Evolutionary conservation across 1,140 invertebrate species (phyloP).

Genomic region (Drosophila baimaii): DNA sequence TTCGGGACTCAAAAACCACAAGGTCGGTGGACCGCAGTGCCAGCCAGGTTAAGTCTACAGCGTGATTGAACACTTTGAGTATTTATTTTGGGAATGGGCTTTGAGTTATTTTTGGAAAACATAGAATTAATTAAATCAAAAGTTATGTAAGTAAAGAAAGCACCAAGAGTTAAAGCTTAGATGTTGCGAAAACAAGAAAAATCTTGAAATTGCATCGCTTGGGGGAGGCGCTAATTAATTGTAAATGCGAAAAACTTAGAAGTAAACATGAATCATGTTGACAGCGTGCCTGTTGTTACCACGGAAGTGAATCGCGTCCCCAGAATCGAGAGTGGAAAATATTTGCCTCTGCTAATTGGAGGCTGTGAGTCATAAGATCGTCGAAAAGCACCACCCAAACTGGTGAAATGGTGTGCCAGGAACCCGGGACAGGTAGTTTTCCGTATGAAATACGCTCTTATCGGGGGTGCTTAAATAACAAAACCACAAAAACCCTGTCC

Average conservation of each 20-base stretch:
- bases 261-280: conserved; percentile 52
- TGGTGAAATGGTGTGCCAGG: conserved; percentile 39
- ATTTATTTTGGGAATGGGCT: conserved; percentile 14
- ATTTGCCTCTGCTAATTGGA: conserved; percentile 38
- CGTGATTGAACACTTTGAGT: conserved; percentile 28
- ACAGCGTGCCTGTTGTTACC: conserved; percentile 18
- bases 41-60: neutral
- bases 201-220: conserved; percentile 2
- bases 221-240: conserved; percentile 29
- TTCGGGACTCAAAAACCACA: conserved; percentile 17
- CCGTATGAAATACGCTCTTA: neutral
- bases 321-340: conserved; percentile 36
- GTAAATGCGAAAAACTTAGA: conserved; percentile 27
- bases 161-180: neutral
- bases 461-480: conserved; percentile 24
- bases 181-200: neutral
- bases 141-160: neutral
- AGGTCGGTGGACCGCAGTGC: neutral
- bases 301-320: conserved; percentile 34
- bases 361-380: conserved; percentile 40
- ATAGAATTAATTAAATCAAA: neutral
- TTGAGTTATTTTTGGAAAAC: neutral
- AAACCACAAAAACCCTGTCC: conserved; percentile 23
- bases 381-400: neutral
- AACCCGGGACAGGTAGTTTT: conserved; percentile 23